Conservation (phyloP, 2,113 vertebrate species). For the Crotalus helleri region DNA sequence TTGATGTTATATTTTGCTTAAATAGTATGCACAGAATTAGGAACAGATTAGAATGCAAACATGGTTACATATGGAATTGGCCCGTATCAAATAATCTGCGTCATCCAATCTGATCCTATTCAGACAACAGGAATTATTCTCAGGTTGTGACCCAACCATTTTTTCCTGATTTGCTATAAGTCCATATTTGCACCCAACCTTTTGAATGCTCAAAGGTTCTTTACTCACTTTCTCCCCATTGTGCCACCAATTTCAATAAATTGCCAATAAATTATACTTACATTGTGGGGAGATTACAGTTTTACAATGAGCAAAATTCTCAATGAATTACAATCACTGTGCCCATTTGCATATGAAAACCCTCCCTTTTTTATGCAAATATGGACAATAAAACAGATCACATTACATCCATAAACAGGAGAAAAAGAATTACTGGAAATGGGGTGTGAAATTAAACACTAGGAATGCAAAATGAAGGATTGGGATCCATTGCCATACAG, state of each 20-base stretch:
- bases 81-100: background rate
- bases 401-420: slow-evolving; percentile 46
- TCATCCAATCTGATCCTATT: background rate
- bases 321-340: slow-evolving; percentile 37
- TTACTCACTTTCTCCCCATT: background rate
- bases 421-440: background rate
- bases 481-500: slow-evolving; percentile 4
- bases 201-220: background rate
- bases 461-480: background rate
- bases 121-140: background rate
- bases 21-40: background rate
- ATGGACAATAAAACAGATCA: slow-evolving; percentile 42
- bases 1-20: background rate
- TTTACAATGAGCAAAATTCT: background rate
- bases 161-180: background rate
- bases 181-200: background rate
- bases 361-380: slow-evolving; percentile 65
- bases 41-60: background rate
- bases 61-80: background rate
- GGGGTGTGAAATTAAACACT: slow-evolving; percentile 23
- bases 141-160: background rate
- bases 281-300: background rate
- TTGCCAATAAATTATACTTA: background rate
- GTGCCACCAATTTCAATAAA: background rate
- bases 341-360: slow-evolving; percentile 64